Conservation (phyloP, 37 sponge, comb jelly and placozoan species). For the Dysidea cf. avara region DNA sequence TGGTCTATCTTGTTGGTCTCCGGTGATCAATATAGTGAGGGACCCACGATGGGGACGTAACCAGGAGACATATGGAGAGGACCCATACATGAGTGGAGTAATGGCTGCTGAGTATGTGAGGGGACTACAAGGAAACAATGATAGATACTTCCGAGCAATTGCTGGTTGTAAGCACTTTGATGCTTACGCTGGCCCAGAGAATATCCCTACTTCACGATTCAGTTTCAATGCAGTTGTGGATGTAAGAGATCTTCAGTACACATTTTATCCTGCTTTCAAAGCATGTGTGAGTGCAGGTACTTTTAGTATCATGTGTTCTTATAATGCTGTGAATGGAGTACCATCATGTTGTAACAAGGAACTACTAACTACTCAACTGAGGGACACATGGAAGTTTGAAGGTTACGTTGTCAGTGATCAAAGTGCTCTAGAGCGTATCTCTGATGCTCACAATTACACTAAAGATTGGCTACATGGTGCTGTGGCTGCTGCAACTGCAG, state of each 20-base stretch:
- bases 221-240: conserved; percentile 42
- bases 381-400: conserved; percentile 38
- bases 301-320: conserved; percentile 64
- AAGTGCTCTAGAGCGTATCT: too few species aligned
- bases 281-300: conserved; percentile 47
- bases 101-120: conserved; percentile 19
- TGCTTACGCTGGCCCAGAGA: conserved; percentile 54
- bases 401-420: conserved; percentile 57
- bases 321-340: conserved; percentile 68
- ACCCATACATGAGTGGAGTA: conserved; percentile 27
- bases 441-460: conserved; percentile 13
- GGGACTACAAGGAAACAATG: conserved; percentile 27
- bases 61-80: conserved; percentile 55
- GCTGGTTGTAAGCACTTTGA: conserved; percentile 67
- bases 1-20: conserved; percentile 67
- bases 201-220: conserved; percentile 37
- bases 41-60: conserved; percentile 55
- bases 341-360: conserved; percentile 52
- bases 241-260: conserved; percentile 38
- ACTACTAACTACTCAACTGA: conserved; percentile 19
- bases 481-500: conserved; percentile 56
- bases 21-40: conserved; percentile 57
- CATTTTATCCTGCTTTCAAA: conserved; percentile 55
- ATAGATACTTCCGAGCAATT: conserved; percentile 12
- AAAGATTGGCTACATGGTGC: conserved; percentile 16